Base-by-base conservation (phyloP, 2,113 vertebrate species). In the Elephantulus edwardii region DNA sequence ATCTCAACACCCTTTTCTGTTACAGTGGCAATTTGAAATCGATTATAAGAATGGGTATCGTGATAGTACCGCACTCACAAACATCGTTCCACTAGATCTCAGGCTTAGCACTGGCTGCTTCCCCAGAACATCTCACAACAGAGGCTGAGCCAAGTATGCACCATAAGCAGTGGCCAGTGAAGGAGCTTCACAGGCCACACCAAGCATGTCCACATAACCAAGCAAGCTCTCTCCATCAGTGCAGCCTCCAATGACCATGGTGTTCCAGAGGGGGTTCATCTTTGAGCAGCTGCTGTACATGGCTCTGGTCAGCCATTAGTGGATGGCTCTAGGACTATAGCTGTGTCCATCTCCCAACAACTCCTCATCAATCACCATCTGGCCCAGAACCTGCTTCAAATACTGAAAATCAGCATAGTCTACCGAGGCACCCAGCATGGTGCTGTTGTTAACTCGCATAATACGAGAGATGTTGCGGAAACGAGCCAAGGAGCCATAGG, bases 341-440 rank as follows among this genome's bases (percentile, higher is more conserved):
- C 97, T 98, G 97, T 99, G 99, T 0, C n/a, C n/a, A n/a, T n/a
- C n/a, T n/a, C n/a, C n/a, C n/a, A n/a, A n/a, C n/a, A n/a, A n/a
- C n/a, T n/a, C 98, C 96, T 99, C 99, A 1, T 99, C 99, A 1
- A 99, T 99, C 99, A 99, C 98, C 99, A 99, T 99, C 98, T 99
- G 99, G 62, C 99, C 98, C 7, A 99, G 98, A 94, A 99, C 94
- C 91, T 99, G 98, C 54, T 98, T 98, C 60, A 99, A 97, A 88
- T 99, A 98, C 97, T 99, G 99, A 97, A 99, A 99, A 86, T 99
- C 99, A 0, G 99, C 99, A 1, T 99, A 99, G 96, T 99, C 99
- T 0, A 99, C 99, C 0, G 99, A 99, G 0, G 99, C 98, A 0
- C 99, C 99, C 58, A 99, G 97, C 93, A 99, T 98, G 35, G 99